These are phyloP conservation scores for Actinia tenebrosa DNA, from an alignment of 64 coral and sea anemone genomes.

Conservation along the genomic window DNA sequence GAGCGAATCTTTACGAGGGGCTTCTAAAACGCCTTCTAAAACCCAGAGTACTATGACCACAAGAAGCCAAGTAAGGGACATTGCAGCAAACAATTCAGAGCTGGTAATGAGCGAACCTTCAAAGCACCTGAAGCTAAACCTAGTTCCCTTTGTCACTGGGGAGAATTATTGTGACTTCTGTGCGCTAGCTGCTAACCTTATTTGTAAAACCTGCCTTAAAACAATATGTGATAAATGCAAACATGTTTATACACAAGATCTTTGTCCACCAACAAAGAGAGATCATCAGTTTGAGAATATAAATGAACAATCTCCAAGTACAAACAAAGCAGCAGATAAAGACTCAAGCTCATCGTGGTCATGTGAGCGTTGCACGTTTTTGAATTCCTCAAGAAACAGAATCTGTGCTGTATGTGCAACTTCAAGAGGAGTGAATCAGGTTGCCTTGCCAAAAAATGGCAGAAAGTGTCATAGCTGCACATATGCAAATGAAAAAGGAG, in stretches of 20 bases:
- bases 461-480: not conserved
- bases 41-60: not conserved
- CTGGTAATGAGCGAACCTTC: not conserved
- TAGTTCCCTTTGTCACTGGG: not conserved
- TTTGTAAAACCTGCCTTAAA: not conserved
- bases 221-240: not conserved
- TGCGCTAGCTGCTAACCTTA: not conserved
- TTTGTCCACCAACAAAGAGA: not conserved
- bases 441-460: not conserved
- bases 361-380: not conserved
- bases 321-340: not conserved
- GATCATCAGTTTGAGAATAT: not conserved
- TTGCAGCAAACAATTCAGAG: not conserved
- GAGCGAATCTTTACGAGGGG: no score
- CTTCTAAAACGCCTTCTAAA: no score
- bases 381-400: not conserved
- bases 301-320: not conserved
- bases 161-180: conserved; percentile 4
- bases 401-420: not conserved
- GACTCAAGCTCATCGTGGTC: not conserved
- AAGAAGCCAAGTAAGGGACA: not conserved
- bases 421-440: not conserved
- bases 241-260: not conserved
- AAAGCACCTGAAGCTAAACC: not conserved
- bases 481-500: not conserved